Percentiles rank a stretch among this genome's conserved stretches.
These are phyloP conservation scores for Poecilia picta DNA, from an alignment of 2,797 vertebrate genomes.

Conservation along the genomic window DNA sequence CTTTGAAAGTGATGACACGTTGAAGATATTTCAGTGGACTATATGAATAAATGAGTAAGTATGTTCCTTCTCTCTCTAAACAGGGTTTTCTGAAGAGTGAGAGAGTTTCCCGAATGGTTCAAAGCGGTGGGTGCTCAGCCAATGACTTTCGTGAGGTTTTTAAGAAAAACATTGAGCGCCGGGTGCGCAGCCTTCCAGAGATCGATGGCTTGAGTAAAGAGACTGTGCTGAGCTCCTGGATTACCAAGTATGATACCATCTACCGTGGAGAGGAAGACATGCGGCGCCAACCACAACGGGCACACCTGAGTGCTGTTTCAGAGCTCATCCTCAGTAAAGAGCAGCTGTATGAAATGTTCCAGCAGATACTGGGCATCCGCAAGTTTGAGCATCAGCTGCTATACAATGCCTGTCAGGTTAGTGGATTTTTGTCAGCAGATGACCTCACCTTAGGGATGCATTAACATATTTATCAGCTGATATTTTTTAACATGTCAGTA, in stretches of 20 bases:
- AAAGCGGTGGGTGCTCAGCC: constrained; percentile 94
- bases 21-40: not conserved
- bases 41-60: not conserved
- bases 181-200: constrained; percentile 95
- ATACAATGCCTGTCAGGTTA: constrained; percentile 98
- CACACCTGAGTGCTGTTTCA: constrained; percentile 85
- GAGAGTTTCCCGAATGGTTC: constrained; percentile 94
- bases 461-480: not conserved
- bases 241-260: constrained; percentile 96
- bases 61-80: not conserved
- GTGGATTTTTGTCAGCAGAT: not conserved
- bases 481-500: not conserved
- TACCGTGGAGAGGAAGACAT: constrained; percentile 93
- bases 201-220: constrained; percentile 98
- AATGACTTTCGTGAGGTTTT: constrained; percentile 96
- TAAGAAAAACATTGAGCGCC: constrained; percentile 98
- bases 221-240: constrained; percentile 97
- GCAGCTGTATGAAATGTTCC: constrained; percentile 98
- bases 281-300: constrained; percentile 74
- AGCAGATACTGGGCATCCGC: constrained; percentile 94
- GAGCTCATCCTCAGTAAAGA: constrained; percentile 99
- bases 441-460: not conserved
- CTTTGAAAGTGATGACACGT: not conserved
- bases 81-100: constrained; percentile 97
- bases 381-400: constrained; percentile 98